Evolutionary conservation across 2,888 invertebrate genomes (phyloP).

Genomic region (Agriotes lineatus): DNA sequence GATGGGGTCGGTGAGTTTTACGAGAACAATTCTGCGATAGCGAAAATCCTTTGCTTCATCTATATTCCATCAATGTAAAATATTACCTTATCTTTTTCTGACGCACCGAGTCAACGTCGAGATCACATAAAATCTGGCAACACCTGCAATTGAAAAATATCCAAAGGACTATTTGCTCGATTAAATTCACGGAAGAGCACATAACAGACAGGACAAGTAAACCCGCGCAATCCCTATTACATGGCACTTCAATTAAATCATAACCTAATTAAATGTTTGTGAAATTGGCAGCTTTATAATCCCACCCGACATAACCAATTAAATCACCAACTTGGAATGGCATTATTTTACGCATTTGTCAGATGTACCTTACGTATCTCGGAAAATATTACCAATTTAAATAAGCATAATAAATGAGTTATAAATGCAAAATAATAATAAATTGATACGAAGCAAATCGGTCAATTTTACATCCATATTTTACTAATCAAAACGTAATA

Average conservation of each 20-base stretch:
- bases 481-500: too few relatives aligned
- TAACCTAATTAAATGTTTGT: constrained; percentile 18
- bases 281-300: constrained; percentile 21
- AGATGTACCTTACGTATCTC: too few relatives aligned
- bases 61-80: constrained; percentile 14
- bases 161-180: background rate
- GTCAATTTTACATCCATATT: too few relatives aligned
- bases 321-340: background rate
- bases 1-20: too few relatives aligned
- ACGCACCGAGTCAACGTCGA: background rate
- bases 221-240: background rate
- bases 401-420: too few relatives aligned
- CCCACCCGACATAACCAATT: background rate
- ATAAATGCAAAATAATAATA: too few relatives aligned
- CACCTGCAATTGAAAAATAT: constrained; percentile 7
- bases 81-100: constrained; percentile 3
- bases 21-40: background rate
- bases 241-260: constrained; percentile 17
- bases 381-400: too few relatives aligned
- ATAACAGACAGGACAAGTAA: background rate
- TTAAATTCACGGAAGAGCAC: background rate
- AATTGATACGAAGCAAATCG: too few relatives aligned
- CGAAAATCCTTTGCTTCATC: background rate
- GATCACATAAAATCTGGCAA: background rate
- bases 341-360: too few relatives aligned